Conservation (phyloP, 2,888 invertebrate species). For the Phalera bucephala region DNA sequence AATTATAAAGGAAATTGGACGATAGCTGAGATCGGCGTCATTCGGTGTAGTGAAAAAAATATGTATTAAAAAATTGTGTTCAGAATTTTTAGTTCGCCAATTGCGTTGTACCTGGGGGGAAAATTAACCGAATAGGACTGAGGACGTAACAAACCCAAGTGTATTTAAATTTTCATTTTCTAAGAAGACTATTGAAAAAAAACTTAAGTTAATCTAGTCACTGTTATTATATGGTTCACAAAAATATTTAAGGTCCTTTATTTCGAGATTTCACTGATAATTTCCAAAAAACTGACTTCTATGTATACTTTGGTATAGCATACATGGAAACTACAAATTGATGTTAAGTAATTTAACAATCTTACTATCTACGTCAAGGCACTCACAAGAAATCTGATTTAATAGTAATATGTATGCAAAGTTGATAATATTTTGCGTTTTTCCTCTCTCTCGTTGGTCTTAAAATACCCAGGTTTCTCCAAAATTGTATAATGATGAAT, state of each 20-base stretch:
- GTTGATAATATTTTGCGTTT: background rate
- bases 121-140: slow-evolving; percentile 15
- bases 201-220: too few relatives aligned
- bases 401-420: background rate
- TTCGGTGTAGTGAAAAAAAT: slow-evolving; percentile 69
- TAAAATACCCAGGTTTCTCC: background rate
- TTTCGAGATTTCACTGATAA: too few relatives aligned
- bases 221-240: too few relatives aligned
- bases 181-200: too few relatives aligned
- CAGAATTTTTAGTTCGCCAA: slow-evolving; percentile 51
- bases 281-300: too few relatives aligned
- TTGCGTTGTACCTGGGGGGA: slow-evolving; percentile 71
- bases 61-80: slow-evolving; percentile 71
- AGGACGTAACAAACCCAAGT: slow-evolving; percentile 26
- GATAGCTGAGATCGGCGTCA: slow-evolving; percentile 41
- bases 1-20: slow-evolving; percentile 52
- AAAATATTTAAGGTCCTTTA: too few relatives aligned
- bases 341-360: too few relatives aligned
- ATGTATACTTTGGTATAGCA: too few relatives aligned
- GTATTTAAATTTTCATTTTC: too few relatives aligned
- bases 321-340: too few relatives aligned
- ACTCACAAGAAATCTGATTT: slow-evolving; percentile 5
- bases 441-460: background rate
- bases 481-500: too few relatives aligned
- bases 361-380: too few relatives aligned